Evolutionary conservation across 2,888 invertebrate genomes (phyloP).

Genomic region (Hyalella azteca): DNA sequence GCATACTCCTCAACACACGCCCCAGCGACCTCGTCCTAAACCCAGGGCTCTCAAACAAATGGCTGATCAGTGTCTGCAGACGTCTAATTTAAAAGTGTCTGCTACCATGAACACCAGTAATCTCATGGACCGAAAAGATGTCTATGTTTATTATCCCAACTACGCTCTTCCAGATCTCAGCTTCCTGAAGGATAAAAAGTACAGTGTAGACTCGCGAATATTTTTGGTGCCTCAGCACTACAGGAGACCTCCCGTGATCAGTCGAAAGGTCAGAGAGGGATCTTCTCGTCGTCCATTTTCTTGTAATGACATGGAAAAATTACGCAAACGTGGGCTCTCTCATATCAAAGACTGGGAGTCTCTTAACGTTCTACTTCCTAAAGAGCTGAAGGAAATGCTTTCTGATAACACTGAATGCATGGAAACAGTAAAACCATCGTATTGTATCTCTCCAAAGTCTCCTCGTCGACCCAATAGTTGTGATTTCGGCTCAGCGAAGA

Average conservation of each 20-base stretch:
- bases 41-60: constrained; percentile 55
- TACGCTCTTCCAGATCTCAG: constrained; percentile 88
- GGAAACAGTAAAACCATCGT: constrained; percentile 58
- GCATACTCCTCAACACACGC: constrained; percentile 1
- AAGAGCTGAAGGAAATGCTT: constrained; percentile 79
- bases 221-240: constrained; percentile 71
- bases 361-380: constrained; percentile 82
- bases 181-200: constrained; percentile 70
- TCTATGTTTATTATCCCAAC: constrained; percentile 88
- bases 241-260: constrained; percentile 60
- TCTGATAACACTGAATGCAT: constrained; percentile 66
- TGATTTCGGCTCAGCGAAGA: constrained; percentile 40
- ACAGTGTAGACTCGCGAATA: constrained; percentile 63
- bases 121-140: constrained; percentile 61
- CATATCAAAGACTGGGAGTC: constrained; percentile 95
- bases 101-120: constrained; percentile 57
- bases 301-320: constrained; percentile 79
- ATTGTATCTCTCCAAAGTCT: constrained; percentile 52
- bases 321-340: constrained; percentile 79
- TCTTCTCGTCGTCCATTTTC: constrained; percentile 71
- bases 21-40: constrained; percentile 55
- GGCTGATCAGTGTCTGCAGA: constrained; percentile 57
- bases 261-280: constrained; percentile 61
- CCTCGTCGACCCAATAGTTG: constrained; percentile 51
- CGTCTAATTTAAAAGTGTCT: constrained; percentile 56